Conservation (phyloP, 2,888 invertebrate genomes). For the Coremacera marginata region DNA sequence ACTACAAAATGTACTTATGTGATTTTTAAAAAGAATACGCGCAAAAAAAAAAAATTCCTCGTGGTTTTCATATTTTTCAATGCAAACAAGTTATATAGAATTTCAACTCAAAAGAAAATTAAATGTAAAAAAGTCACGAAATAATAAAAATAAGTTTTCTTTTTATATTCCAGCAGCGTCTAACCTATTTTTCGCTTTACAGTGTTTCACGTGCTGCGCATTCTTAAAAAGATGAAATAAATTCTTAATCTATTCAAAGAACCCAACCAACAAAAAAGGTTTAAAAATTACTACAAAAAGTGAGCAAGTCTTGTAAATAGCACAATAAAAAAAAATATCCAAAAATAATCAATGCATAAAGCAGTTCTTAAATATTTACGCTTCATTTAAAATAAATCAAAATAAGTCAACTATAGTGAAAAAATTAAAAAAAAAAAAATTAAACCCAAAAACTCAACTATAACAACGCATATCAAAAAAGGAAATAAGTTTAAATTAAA, state of each 20-base stretch:
- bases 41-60: no score
- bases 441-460: background rate
- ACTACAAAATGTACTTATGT: no score
- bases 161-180: no score
- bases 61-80: no score
- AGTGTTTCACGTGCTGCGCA: no score
- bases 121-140: no score
- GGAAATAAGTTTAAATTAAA: background rate
- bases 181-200: no score
- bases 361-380: background rate
- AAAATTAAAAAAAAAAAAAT: conserved; percentile 1
- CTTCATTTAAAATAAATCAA: background rate
- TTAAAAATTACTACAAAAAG: conserved; percentile 24
- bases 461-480: conserved; percentile 24
- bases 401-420: background rate
- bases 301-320: conserved; percentile 31
- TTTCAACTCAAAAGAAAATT: no score
- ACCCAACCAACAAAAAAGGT: background rate
- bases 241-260: conserved; percentile 13
- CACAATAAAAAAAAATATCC: conserved; percentile 24
- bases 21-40: no score
- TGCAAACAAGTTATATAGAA: no score
- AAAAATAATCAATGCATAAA: background rate
- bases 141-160: no score
- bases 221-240: background rate